A percentile compares a stretch with the other conserved stretches of the same genome.
Conservation (phyloP, 2,113 vertebrate species). For the Pelobates fuscus region DNA sequence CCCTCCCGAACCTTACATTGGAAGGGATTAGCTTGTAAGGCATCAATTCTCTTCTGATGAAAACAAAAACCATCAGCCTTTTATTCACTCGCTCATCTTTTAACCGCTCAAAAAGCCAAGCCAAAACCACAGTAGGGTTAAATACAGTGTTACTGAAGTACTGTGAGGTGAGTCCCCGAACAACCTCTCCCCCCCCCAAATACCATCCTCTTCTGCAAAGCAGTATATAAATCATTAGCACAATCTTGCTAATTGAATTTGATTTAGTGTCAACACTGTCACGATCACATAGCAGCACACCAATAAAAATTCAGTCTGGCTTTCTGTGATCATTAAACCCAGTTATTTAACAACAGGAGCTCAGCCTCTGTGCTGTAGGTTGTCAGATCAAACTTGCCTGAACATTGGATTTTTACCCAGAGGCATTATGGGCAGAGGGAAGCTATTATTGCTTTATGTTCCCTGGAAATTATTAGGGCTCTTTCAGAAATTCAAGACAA, state of each 20-base stretch:
- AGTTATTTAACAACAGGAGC: constrained; percentile 61
- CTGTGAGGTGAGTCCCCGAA: constrained; percentile 49
- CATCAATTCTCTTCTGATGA: constrained; percentile 60
- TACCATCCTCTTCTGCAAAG: constrained; percentile 59
- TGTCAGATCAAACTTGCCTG: constrained; percentile 56
- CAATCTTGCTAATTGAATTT: constrained; percentile 74
- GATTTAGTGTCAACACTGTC: constrained; percentile 71
- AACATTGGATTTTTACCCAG: constrained; percentile 52
- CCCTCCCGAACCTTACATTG: constrained; percentile 49
- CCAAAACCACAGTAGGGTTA: constrained; percentile 27
- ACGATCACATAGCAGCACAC: constrained; percentile 60
- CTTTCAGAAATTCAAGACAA: constrained; percentile 27
- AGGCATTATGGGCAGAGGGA: constrained; percentile 44
- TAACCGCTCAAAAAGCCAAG: constrained; percentile 9
- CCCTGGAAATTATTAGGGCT: constrained; percentile 42
- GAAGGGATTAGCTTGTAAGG: constrained; percentile 62
- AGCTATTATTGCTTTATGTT: constrained; percentile 43
- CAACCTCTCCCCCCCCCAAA: constrained; percentile 29
- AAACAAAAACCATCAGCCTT: constrained; percentile 37
- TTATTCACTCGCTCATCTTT: constrained; percentile 22
- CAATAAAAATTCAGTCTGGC: constrained; percentile 62
- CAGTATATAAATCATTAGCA: constrained; percentile 66
- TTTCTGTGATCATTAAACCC: constrained; percentile 64
- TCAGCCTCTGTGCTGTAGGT: constrained; percentile 60
- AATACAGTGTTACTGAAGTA: constrained; percentile 51